Percentiles rank a stretch among this genome's conserved stretches.
Conservation (phyloP, 2,113 vertebrate species). For the Synodontis membranacea region DNA sequence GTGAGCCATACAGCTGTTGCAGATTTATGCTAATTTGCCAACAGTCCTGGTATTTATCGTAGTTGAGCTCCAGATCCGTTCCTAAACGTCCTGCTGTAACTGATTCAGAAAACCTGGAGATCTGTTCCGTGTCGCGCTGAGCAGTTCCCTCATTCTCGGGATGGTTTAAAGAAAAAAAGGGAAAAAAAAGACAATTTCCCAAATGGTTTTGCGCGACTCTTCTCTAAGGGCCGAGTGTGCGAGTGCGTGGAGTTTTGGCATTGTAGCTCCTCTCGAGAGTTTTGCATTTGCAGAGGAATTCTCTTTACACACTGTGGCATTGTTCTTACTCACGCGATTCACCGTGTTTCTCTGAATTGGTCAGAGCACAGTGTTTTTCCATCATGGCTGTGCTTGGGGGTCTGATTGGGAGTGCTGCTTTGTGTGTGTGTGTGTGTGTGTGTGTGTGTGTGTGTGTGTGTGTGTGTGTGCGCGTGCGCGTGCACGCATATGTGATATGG, state of each 20-base stretch:
- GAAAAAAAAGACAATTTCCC: conserved; percentile 21
- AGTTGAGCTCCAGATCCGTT: conserved; percentile 30
- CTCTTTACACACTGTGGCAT: conserved; percentile 29
- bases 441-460: background rate
- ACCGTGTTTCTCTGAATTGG: conserved; percentile 12
- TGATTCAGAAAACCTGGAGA: conserved; percentile 19
- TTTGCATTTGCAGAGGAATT: conserved; percentile 42
- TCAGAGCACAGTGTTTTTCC: conserved; percentile 10
- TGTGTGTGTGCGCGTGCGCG: background rate
- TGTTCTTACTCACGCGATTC: conserved; percentile 25
- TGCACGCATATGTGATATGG: conserved; percentile 1
- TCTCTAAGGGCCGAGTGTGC: conserved; percentile 13
- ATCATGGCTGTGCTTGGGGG: conserved; percentile 8
- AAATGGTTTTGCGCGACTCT: conserved; percentile 15
- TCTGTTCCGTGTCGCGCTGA: background rate
- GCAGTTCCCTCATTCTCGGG: conserved; percentile 25
- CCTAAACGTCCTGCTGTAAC: conserved; percentile 26
- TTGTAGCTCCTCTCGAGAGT: conserved; percentile 14
- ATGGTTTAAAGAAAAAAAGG: conserved; percentile 13
- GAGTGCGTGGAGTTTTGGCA: background rate
- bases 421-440: conserved; percentile 4
- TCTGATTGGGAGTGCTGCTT: background rate
- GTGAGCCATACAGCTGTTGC: conserved; percentile 40
- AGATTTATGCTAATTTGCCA: conserved; percentile 37
- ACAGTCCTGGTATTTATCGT: conserved; percentile 21